phyloP scores from a whole-genome alignment of 2,113 vertebrate species.

The Actenoides lindsayi region DNA sequence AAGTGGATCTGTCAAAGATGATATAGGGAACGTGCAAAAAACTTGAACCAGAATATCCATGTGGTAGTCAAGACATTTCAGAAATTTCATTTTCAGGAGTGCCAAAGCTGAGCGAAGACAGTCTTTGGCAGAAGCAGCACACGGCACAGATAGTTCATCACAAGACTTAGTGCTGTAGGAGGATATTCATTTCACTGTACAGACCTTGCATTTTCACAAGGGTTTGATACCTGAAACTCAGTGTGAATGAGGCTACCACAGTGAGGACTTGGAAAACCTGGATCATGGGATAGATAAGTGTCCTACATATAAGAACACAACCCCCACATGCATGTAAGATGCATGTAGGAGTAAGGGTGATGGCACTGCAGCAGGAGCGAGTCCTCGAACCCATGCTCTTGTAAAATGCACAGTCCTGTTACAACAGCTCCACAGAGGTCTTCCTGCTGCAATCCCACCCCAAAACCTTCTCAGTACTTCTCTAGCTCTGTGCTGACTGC shows the following conservation, averaged over 20 bases:
- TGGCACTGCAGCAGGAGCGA: neutral
- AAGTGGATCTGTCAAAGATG: neutral
- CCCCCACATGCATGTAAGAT: fast-evolving
- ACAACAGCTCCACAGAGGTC: neutral
- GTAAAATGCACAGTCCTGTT: neutral
- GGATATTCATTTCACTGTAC: neutral
- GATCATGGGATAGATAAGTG: neutral
- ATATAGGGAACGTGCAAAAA: neutral
- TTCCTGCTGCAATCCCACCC: neutral
- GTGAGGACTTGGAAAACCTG: neutral
- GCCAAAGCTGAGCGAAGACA: neutral
- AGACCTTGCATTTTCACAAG: neutral
- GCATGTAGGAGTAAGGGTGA: neutral
- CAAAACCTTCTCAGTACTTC: neutral
- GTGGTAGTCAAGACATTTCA: neutral
- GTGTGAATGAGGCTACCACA: neutral
- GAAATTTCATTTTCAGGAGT: neutral
- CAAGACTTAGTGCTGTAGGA: neutral
- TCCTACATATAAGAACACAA: neutral
- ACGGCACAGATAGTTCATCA: neutral
- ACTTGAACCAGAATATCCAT: neutral
- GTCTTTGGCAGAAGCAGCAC: neutral
- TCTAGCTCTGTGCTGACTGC: neutral
- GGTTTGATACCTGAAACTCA: neutral
- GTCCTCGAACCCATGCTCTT: neutral